Evolutionary conservation across 2,113 vertebrate genomes (phyloP).

Genomic region (Neodontobutis hainanensis): DNA sequence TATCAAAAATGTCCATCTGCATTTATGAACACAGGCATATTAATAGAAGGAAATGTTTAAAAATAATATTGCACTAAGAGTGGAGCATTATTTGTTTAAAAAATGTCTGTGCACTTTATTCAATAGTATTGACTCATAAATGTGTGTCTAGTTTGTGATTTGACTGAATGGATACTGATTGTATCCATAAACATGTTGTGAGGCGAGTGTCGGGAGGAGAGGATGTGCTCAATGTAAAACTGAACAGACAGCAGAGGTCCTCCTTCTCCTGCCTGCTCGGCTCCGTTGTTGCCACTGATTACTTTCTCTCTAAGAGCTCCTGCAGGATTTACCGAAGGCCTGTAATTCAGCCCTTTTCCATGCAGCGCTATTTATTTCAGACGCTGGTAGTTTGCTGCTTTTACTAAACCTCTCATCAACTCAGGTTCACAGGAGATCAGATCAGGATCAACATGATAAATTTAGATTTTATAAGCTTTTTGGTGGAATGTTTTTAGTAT

Average conservation of each 20-base stretch:
- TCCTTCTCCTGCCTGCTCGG: conserved; percentile 20
- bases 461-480: background rate
- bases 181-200: background rate
- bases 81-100: background rate
- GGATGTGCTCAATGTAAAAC: conserved; percentile 24
- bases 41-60: background rate
- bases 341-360: conserved; percentile 45
- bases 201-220: background rate
- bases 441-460: conserved; percentile 23
- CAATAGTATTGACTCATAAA: conserved; percentile 42
- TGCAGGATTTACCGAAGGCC: conserved; percentile 45
- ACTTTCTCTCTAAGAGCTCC: conserved; percentile 30
- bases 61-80: background rate
- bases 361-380: conserved; percentile 38
- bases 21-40: conserved; percentile 8
- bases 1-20: conserved; percentile 12
- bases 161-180: background rate
- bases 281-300: conserved; percentile 17
- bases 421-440: conserved; percentile 5
- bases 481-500: background rate
- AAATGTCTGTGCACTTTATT: conserved; percentile 58
- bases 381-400: conserved; percentile 16
- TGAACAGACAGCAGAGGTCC: conserved; percentile 61
- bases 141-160: background rate
- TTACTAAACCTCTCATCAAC: conserved; percentile 16